A percentile compares a stretch with the other conserved stretches of the same genome.
Conservation (phyloP, 2,888 invertebrate species). For the Octonoba sinensis region DNA sequence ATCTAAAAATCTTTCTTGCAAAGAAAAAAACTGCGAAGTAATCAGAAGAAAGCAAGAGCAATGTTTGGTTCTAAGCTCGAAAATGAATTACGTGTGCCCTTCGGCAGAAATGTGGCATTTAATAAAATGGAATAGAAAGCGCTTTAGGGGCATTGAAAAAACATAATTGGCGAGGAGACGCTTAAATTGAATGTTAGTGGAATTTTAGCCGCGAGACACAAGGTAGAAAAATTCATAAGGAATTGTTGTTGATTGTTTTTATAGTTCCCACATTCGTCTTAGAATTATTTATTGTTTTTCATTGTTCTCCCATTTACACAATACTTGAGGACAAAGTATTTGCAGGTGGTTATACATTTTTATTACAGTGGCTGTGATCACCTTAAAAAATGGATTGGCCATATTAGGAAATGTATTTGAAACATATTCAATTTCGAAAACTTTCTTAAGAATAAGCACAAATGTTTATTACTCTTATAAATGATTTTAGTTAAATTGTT, state of each 20-base stretch:
- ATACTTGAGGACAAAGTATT: too few species aligned
- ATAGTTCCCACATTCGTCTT: background rate
- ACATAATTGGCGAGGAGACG: slow-evolving; percentile 57
- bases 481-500: too few species aligned
- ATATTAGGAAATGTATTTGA: too few species aligned
- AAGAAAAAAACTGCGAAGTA: slow-evolving; percentile 10
- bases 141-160: slow-evolving; percentile 35
- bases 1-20: too few species aligned
- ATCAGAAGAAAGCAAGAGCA: slow-evolving; percentile 28
- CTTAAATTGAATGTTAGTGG: slow-evolving; percentile 60
- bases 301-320: background rate
- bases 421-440: too few species aligned
- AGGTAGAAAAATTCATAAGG: slow-evolving; percentile 51
- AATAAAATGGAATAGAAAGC: slow-evolving; percentile 46
- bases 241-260: slow-evolving; percentile 34
- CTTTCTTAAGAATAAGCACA: too few species aligned
- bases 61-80: slow-evolving; percentile 29
- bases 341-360: too few species aligned
- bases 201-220: slow-evolving; percentile 52
- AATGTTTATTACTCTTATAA: too few species aligned
- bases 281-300: background rate
- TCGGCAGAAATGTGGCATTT: slow-evolving; percentile 34
- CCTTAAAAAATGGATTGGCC: too few species aligned
- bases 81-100: slow-evolving; percentile 26
- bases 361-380: too few species aligned